These are phyloP conservation scores for Neomonachus schauinslandi DNA, from an alignment of 2,113 vertebrate species.

Conservation along the genomic window DNA sequence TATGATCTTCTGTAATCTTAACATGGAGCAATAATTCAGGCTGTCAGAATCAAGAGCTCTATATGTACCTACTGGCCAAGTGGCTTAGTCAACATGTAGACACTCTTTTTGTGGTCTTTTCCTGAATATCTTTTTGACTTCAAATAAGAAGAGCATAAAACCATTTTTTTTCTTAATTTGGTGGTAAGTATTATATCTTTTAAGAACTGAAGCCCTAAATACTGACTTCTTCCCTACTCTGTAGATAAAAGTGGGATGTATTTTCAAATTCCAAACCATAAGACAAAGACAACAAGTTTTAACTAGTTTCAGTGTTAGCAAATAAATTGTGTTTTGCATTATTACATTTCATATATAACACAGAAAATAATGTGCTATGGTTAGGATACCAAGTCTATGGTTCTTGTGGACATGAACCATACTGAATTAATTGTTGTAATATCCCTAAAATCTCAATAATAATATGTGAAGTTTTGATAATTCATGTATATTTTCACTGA, in stretches of 20 bases:
- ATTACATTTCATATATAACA: not conserved
- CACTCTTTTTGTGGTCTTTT: not conserved
- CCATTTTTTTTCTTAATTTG: not conserved
- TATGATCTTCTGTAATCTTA: not conserved
- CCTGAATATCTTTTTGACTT: not conserved
- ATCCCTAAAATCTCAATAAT: slow-evolving; percentile 50
- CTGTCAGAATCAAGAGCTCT: not conserved
- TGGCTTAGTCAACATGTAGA: not conserved
- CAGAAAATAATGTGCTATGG: not conserved
- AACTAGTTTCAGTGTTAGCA: slow-evolving; percentile 1
- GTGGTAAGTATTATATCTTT: not conserved
- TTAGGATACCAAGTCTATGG: not conserved
- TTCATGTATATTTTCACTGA: slow-evolving; percentile 51
- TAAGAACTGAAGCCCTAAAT: not conserved
- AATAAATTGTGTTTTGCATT: not conserved
- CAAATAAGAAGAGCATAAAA: not conserved
- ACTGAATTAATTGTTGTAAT: slow-evolving; percentile 32
- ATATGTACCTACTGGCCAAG: not conserved
- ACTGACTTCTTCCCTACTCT: slow-evolving; percentile 14
- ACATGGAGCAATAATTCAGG: not conserved
- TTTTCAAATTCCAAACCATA: slow-evolving; percentile 11
- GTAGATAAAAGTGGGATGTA: not conserved
- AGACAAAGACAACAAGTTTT: not conserved
- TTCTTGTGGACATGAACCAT: not conserved
- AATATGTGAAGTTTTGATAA: slow-evolving; percentile 11